Percentiles rank a stretch among this genome's conserved stretches.
Evolutionary conservation across 2,888 invertebrate species (phyloP).

Genomic region (Microplitis manilae): DNA sequence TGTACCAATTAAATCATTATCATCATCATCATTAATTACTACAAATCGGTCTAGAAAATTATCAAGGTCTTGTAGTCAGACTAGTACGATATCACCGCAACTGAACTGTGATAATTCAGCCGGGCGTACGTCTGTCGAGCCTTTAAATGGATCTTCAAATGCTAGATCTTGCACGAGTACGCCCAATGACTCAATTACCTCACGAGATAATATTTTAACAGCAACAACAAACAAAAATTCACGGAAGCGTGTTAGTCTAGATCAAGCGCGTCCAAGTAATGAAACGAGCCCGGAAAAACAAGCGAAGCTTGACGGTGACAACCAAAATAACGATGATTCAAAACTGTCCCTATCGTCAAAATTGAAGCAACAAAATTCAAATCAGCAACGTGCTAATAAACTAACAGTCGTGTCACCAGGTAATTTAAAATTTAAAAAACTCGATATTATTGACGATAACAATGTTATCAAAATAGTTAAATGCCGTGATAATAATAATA

Average conservation of each 20-base stretch:
- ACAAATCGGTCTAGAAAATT: constrained; percentile 50
- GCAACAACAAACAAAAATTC: constrained; percentile 56
- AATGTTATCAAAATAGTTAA: constrained; percentile 1
- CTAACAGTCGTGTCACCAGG: constrained; percentile 60
- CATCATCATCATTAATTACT: constrained; percentile 50
- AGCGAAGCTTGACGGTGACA: constrained; percentile 57
- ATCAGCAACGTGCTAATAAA: constrained; percentile 50
- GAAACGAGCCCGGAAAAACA: constrained; percentile 68
- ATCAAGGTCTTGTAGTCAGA: constrained; percentile 46
- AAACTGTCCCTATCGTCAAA: constrained; percentile 19
- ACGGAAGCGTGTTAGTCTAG: constrained; percentile 64
- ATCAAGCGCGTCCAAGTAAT: constrained; percentile 50
- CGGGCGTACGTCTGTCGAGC: constrained; percentile 61
- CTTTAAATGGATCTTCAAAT: constrained; percentile 50
- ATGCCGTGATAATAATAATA: constrained; percentile 53
- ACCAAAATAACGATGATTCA: constrained; percentile 22
- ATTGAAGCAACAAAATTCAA: background rate
- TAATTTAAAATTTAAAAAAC: constrained; percentile 58
- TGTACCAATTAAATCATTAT: constrained; percentile 46
- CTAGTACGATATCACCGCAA: constrained; percentile 60
- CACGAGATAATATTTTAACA: constrained; percentile 25
- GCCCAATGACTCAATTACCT: constrained; percentile 47
- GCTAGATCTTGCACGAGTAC: constrained; percentile 42
- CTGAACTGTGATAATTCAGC: constrained; percentile 69
- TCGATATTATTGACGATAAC: constrained; percentile 46